Conservation (phyloP, 2,888 invertebrate species). For the Papilio gigon region DNA sequence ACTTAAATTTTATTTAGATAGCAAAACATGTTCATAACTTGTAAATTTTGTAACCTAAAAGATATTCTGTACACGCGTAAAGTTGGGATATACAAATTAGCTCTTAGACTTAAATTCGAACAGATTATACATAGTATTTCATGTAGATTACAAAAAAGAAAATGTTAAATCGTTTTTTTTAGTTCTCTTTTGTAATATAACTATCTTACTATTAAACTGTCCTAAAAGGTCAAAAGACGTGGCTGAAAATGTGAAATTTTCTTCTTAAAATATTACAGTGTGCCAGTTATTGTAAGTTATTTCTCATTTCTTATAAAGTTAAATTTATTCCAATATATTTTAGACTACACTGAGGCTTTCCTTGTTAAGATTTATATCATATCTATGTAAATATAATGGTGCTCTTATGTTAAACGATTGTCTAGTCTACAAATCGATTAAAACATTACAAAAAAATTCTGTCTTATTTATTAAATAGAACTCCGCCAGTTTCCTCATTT, state of each 20-base stretch:
- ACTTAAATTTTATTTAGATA: no score
- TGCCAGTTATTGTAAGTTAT: background rate
- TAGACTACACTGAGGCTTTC: constrained; percentile 31
- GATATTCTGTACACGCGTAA: no score
- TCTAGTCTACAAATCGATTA: constrained; percentile 75
- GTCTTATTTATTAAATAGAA: constrained; percentile 33
- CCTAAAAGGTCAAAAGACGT: background rate
- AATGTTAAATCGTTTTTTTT: no score
- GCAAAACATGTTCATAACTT: no score
- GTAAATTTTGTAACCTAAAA: no score
- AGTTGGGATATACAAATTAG: no score
- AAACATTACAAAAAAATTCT: constrained; percentile 55
- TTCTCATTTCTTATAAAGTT: background rate
- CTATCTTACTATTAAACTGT: background rate
- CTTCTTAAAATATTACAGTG: background rate
- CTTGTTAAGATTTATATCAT: constrained; percentile 37
- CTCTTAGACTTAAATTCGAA: background rate
- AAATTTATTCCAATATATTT: background rate
- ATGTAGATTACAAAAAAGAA: no score
- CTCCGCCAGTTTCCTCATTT: background rate
- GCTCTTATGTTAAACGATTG: constrained; percentile 66
- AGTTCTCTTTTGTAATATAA: background rate
- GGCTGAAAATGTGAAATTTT: background rate
- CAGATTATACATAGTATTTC: background rate
- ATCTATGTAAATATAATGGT: constrained; percentile 57